These are phyloP conservation scores for Acanthococcus lagerstroemiae DNA, from an alignment of 2,888 invertebrate genomes.

Conservation along the genomic window DNA sequence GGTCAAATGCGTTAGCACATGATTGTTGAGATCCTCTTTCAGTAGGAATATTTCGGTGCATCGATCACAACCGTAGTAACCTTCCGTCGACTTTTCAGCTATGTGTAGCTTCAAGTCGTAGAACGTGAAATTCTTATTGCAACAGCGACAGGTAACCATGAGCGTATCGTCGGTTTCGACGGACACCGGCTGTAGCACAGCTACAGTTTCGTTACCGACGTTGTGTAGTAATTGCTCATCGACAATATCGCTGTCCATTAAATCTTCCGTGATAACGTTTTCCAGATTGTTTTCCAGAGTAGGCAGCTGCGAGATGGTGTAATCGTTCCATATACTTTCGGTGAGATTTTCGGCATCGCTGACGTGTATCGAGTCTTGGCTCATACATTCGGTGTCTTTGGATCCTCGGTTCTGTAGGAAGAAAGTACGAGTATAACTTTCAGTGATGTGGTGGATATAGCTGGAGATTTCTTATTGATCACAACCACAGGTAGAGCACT, in stretches of 20 bases:
- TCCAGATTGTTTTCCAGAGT: slow-evolving; percentile 24
- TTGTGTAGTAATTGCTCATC: slow-evolving; percentile 9
- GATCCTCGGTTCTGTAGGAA: no score
- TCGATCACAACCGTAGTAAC: slow-evolving; percentile 21
- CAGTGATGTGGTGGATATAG: no score
- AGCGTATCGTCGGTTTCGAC: slow-evolving; percentile 12
- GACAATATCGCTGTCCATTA: slow-evolving; percentile 10
- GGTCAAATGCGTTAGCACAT: slow-evolving; percentile 9
- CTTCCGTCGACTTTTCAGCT: slow-evolving; percentile 18
- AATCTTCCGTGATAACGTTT: slow-evolving; percentile 16
- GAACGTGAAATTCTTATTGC: slow-evolving; percentile 23
- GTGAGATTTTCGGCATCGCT: slow-evolving; percentile 9
- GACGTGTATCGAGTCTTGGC: slow-evolving; percentile 5
- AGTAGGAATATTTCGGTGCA: slow-evolving; percentile 23
- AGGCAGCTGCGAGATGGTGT: slow-evolving; percentile 16
- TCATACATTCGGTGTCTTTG: slow-evolving; percentile 12
- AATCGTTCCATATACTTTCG: slow-evolving; percentile 27
- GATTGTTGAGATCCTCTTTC: slow-evolving; percentile 25
- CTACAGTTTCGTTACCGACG: slow-evolving; percentile 2
- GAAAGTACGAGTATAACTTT: no score
- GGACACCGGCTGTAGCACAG: slow-evolving; percentile 23
- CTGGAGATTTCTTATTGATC: no score
- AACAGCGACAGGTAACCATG: slow-evolving; percentile 19
- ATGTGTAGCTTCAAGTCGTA: slow-evolving; percentile 19
- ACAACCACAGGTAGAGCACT: no score